Conservation (phyloP, 2,888 invertebrate species). For the Eupeodes luniger region DNA sequence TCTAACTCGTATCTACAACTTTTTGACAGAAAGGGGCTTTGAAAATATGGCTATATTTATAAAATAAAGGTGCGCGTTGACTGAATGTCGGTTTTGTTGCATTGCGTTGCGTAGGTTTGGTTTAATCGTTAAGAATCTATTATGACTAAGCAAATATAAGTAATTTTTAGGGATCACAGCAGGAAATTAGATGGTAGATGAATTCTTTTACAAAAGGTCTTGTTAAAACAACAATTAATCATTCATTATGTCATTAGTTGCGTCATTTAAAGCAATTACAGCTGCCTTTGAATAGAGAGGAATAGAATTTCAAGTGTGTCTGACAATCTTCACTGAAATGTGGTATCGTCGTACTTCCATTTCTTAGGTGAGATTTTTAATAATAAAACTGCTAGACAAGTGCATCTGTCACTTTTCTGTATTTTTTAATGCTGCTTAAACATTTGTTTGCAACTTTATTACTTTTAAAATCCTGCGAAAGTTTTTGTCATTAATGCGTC, state of each 20-base stretch:
- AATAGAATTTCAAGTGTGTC: too few relatives aligned
- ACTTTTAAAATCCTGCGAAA: too few relatives aligned
- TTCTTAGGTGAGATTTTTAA: too few relatives aligned
- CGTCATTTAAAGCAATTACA: background rate
- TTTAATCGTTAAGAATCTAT: slow-evolving; percentile 52
- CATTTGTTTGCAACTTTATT: too few relatives aligned
- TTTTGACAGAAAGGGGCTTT: slow-evolving; percentile 37
- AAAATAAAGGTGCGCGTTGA: slow-evolving; percentile 23
- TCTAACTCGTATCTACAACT: background rate
- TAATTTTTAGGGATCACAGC: slow-evolving; percentile 44
- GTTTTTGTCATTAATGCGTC: too few relatives aligned
- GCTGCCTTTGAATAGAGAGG: too few relatives aligned
- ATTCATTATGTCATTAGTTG: slow-evolving; percentile 1
- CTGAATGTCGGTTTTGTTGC: background rate
- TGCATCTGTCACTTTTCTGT: too few relatives aligned
- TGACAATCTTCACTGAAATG: too few relatives aligned
- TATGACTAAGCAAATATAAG: slow-evolving; percentile 44
- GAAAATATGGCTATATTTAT: slow-evolving; percentile 5
- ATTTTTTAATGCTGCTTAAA: too few relatives aligned
- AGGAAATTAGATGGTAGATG: slow-evolving; percentile 16
- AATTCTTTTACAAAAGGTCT: slow-evolving; percentile 23
- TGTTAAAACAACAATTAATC: slow-evolving; percentile 51
- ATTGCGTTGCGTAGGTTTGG: background rate
- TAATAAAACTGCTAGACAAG: too few relatives aligned
- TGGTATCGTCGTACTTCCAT: too few relatives aligned